Evolutionary conservation across 2,888 invertebrate species (phyloP).

Genomic region (Meganola albula): DNA sequence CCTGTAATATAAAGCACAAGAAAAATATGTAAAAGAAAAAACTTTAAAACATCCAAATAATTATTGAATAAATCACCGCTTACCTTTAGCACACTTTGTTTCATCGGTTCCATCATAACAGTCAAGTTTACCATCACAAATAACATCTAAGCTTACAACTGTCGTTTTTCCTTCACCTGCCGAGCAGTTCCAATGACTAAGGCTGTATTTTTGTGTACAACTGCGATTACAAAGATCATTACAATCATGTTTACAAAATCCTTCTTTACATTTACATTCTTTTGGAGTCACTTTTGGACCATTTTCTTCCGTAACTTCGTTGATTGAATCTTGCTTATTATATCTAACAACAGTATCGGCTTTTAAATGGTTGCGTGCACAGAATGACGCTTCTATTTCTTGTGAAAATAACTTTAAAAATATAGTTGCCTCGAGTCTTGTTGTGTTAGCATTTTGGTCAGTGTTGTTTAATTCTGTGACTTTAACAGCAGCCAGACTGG

Average conservation of each 20-base stretch:
- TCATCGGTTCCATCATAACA: slow-evolving; percentile 62
- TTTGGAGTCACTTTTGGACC: slow-evolving; percentile 26
- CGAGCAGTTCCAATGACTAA: slow-evolving; percentile 46
- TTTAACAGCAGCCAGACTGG: not conserved
- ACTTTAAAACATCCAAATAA: too few species aligned
- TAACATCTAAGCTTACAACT: slow-evolving; percentile 38
- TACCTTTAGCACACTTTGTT: slow-evolving; percentile 44
- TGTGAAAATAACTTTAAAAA: slow-evolving; percentile 40
- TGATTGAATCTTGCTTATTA: slow-evolving; percentile 9
- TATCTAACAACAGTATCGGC: slow-evolving; percentile 4
- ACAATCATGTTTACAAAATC: slow-evolving; percentile 39
- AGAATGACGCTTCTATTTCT: slow-evolving; percentile 40
- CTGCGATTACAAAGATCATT: slow-evolving; percentile 38
- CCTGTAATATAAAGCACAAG: slow-evolving; percentile 25
- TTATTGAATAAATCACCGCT: too few species aligned
- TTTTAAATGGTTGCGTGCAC: slow-evolving; percentile 19
- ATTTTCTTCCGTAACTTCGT: slow-evolving; percentile 13
- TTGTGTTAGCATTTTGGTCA: slow-evolving; percentile 2
- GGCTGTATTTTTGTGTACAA: slow-evolving; percentile 45
- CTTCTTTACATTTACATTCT: slow-evolving; percentile 39
- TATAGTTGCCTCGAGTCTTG: slow-evolving; percentile 35
- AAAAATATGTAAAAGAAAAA: too few species aligned
- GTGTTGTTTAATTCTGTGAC: slow-evolving; percentile 7
- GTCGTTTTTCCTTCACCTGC: slow-evolving; percentile 33
- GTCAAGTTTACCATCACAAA: slow-evolving; percentile 65